Evolutionary conservation across 2,113 vertebrate genomes (phyloP), one percentile per base, ranked within the genome.

Genomic region (Sander vitreus): DNA sequence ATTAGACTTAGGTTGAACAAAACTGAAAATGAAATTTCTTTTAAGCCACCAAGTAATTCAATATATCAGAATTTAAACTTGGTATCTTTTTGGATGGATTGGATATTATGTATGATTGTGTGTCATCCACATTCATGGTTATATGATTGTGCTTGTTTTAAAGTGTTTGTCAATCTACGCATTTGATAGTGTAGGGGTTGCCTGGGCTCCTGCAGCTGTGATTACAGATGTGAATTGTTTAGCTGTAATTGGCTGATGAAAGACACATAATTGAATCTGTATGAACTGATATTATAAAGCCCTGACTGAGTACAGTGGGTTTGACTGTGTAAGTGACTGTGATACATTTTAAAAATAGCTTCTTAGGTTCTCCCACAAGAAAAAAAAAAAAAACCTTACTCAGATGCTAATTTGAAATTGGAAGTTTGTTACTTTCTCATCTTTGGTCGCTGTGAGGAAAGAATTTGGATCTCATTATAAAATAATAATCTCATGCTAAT

Each of bases 221-320:
- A 72, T 73, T 79, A 80, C 88, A 91, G 91, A 83, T 91, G 89
- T 88, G 87, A 82, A 80, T 89, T 89, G 73, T 48, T 48, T 47
- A 1, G 39, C 80, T 78, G 68, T 88, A 85, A 92, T 75, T 90
- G 85, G 59, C 50, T 84, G 89, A 92, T 93, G 77, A 88, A 88
- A 92, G 83, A 68, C 78, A 78, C 72, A 81, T 89, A 88, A 93
- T 90, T 89, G 84, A 91, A 89, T 91, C 62, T 82, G 84, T 84
- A 63, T 43, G 86, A 87, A 79, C 54, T 55, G 36, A 71, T 84
- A 80, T 85, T 64, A 87, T 55, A 87, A 76, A 76, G 54, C 59
- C 4, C 43, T 81, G 63, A 73, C 77, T 78, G 75, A 69, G 80
- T 39, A 16, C 65, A 68, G 47, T 73, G 67, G 43, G 65, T 79